Conservation (phyloP, 2,888 invertebrate species). For the Phragmatobia fuliginosa region DNA sequence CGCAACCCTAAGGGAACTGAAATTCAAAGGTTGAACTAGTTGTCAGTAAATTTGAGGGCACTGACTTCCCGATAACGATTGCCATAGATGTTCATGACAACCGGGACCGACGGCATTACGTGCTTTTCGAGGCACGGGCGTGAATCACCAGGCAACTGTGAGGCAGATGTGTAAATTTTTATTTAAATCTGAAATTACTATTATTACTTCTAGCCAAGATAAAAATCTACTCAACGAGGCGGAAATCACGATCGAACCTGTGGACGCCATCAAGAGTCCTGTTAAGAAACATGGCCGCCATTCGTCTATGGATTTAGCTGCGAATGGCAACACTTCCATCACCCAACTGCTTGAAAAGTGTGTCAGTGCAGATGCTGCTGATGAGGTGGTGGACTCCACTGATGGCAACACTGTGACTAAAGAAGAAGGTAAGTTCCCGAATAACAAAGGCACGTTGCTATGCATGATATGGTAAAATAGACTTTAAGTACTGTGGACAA, state of each 20-base stretch:
- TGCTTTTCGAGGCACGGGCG: too few species aligned
- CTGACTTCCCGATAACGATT: too few species aligned
- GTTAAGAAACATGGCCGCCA: conserved; percentile 78
- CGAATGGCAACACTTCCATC: conserved; percentile 74
- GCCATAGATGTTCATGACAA: too few species aligned
- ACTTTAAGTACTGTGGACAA: too few species aligned
- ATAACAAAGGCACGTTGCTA: too few species aligned
- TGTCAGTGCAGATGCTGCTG: conserved; percentile 58
- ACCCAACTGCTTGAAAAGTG: conserved; percentile 82
- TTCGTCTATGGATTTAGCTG: conserved; percentile 83
- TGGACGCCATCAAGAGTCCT: conserved; percentile 64
- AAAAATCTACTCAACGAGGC: conserved; percentile 78
- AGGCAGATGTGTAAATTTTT: too few species aligned
- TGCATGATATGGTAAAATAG: not conserved
- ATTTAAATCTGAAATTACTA: too few species aligned
- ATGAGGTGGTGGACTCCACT: conserved; percentile 37
- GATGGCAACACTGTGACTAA: conserved; percentile 36
- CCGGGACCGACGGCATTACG: too few species aligned
- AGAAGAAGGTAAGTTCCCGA: conserved; percentile 45
- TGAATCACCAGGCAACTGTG: too few species aligned
- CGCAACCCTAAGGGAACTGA: too few species aligned
- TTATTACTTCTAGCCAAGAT: conserved; percentile 69
- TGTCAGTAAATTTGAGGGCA: too few species aligned
- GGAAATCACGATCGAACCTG: conserved; percentile 80
- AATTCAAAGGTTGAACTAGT: too few species aligned